Percentiles rank a stretch among this genome's conserved stretches.
These are phyloP conservation scores for Labrus mixtus DNA, from an alignment of 2,113 vertebrate species.

Conservation along the genomic window DNA sequence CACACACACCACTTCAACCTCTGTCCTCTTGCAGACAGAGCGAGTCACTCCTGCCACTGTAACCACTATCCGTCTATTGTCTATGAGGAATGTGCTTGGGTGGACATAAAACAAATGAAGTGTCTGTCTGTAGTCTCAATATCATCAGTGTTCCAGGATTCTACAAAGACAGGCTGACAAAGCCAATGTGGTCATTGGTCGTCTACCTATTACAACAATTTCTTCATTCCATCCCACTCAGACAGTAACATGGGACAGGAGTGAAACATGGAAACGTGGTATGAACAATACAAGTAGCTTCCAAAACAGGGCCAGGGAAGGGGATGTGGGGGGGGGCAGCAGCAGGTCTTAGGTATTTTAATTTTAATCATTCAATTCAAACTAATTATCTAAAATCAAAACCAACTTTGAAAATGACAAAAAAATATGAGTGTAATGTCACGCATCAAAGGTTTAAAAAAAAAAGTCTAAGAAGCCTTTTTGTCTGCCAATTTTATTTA, in stretches of 20 bases:
- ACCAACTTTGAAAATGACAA: background rate
- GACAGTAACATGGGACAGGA: slow-evolving; percentile 62
- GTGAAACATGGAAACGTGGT: slow-evolving; percentile 44
- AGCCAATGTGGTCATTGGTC: slow-evolving; percentile 47
- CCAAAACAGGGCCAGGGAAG: slow-evolving; percentile 17
- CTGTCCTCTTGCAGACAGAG: slow-evolving; percentile 38
- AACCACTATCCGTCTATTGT: slow-evolving; percentile 64
- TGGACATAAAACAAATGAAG: slow-evolving; percentile 54
- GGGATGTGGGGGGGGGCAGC: background rate
- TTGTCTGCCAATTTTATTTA: slow-evolving; percentile 35
- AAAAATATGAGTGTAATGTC: slow-evolving; percentile 46
- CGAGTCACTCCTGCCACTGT: slow-evolving; percentile 53
- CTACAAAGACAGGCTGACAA: slow-evolving; percentile 51
- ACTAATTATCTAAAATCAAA: slow-evolving; percentile 1
- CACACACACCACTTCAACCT: slow-evolving; percentile 16
- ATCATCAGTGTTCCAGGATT: slow-evolving; percentile 58
- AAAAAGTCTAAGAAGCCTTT: slow-evolving; percentile 44
- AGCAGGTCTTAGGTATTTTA: slow-evolving; percentile 26
- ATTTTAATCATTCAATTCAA: slow-evolving; percentile 12
- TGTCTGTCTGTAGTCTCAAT: slow-evolving; percentile 57
- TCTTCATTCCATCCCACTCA: slow-evolving; percentile 36
- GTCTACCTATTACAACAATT: slow-evolving; percentile 50
- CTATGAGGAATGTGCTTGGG: slow-evolving; percentile 65
- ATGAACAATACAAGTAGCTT: slow-evolving; percentile 58
- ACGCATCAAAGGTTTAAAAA: slow-evolving; percentile 45